Base-by-base conservation (phyloP, 1,140 invertebrate species). In the Ips typographus region DNA sequence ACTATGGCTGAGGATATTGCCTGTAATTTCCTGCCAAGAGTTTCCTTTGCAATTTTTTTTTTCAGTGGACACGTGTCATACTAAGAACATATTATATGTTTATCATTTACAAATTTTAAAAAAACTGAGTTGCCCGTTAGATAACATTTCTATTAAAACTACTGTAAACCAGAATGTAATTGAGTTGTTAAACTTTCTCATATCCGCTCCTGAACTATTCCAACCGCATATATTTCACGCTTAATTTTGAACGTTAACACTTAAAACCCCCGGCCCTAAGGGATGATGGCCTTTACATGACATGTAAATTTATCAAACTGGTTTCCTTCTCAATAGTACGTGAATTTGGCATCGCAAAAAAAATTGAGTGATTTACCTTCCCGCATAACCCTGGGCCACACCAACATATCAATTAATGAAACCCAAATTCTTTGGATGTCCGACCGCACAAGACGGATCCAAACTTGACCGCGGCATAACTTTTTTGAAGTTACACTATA, bases 341-440 rank as follows among this genome's bases (percentile, higher is more conserved):
- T 6, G 52, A 53, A 8, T 53, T 8, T 53, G 36, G 6, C 4
- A 36, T 36, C 52, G 5, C 36, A 8, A 53, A 53, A n/a, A 47
- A 47, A n/a, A 47, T 40, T 40, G 40, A 58, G 1, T 40, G 1
- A 41, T 5, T 55, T 65, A 65, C 64, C 64, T 65, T 57, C n/a
- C 40, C 40, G 38, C 41, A 51, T 44, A 65, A 37, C 39, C 49
- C 6, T 43, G 40, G 37, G 5, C 44, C 5, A 38, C 40, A 7
- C 41, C 3, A 57, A 68, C 53, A 62, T 68, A 55, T 68, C 59
- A 68, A 68, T 68, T 63, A 62, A 44, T 38, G 59, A 42, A 59
- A 56, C 62, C 67, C 58, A 53, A 40, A 68, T 68, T 68, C 67
- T 49, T 68, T 49, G 60, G 49, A 68, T 68, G 52, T 8, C 58